These are phyloP conservation scores for Bursaphelenchus okinawaensis DNA, from an alignment of 2,888 invertebrate species.

Conservation along the genomic window DNA sequence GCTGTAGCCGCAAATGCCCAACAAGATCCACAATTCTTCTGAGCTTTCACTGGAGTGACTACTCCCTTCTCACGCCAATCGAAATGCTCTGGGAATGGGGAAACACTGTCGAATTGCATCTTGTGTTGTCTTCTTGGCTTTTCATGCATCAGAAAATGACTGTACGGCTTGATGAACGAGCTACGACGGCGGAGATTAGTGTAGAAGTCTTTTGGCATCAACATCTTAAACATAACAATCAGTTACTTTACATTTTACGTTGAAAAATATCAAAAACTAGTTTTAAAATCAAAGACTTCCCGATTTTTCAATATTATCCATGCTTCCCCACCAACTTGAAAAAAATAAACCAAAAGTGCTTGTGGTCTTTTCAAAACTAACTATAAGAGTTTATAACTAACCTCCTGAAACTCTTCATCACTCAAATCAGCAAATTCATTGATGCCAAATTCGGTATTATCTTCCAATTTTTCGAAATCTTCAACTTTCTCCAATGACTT, in stretches of 20 bases:
- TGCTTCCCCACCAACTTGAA: too few species aligned
- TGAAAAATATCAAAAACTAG: too few species aligned
- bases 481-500: conserved; percentile 12
- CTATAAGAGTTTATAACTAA: too few species aligned
- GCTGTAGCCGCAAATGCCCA: conserved; percentile 57
- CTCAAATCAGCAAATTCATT: conserved; percentile 51
- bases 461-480: conserved; percentile 13
- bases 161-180: conserved; percentile 36
- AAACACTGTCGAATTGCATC: not conserved
- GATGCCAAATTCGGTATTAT: conserved; percentile 37
- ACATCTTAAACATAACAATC: conserved; percentile 25
- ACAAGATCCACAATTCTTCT: conserved; percentile 54
- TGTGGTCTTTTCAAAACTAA: too few species aligned
- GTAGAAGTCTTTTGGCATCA: conserved; percentile 43
- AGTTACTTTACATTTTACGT: not conserved
- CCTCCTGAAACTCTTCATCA: conserved; percentile 50
- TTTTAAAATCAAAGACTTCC: too few species aligned
- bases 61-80: conserved; percentile 55
- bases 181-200: conserved; percentile 28
- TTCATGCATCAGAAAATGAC: not conserved
- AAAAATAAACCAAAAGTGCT: too few species aligned
- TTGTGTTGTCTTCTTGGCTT: not conserved
- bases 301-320: too few species aligned
- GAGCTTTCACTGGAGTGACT: conserved; percentile 55
- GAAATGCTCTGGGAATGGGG: conserved; percentile 41